Percentiles rank a stretch among this genome's conserved stretches.
These are phyloP conservation scores for Puffinus mauretanicus DNA, from an alignment of 2,113 vertebrate genomes.

Conservation along the genomic window DNA sequence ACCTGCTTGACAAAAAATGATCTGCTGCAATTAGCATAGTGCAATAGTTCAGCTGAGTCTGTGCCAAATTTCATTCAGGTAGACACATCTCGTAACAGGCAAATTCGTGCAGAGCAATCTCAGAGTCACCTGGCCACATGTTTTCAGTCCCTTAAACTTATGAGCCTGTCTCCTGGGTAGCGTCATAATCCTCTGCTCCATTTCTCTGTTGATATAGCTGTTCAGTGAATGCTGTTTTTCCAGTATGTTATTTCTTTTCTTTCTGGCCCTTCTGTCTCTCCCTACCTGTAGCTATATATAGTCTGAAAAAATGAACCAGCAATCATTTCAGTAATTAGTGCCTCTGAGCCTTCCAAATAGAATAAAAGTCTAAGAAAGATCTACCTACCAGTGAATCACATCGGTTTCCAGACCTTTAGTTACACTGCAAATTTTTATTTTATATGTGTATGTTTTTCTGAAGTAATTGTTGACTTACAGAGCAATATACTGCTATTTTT, in stretches of 20 bases:
- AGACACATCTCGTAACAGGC: not conserved
- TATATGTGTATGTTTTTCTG: not conserved
- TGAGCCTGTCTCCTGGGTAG: not conserved
- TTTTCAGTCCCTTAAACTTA: not conserved
- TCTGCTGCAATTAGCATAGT: not conserved
- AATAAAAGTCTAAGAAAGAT: not conserved
- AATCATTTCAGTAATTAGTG: not conserved
- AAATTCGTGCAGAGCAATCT: not conserved
- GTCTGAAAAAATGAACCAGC: not conserved
- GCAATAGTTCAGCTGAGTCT: not conserved
- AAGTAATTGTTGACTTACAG: not conserved
- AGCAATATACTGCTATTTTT: not conserved
- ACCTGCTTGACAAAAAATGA: not conserved
- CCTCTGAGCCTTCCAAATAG: not conserved
- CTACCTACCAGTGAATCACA: not conserved
- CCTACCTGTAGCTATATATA: not conserved
- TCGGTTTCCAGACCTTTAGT: not conserved
- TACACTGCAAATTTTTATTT: not conserved
- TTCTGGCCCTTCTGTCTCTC: not conserved
- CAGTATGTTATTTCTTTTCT: not conserved
- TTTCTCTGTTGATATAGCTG: not conserved
- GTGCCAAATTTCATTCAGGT: not conserved
- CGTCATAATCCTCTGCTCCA: not conserved
- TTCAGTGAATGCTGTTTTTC: not conserved
- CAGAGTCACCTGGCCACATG: not conserved